Evolutionary conservation across 2,113 vertebrate genomes (phyloP), one percentile per base, ranked within the genome.

Genomic region (Gymnocephalus cernua): DNA sequence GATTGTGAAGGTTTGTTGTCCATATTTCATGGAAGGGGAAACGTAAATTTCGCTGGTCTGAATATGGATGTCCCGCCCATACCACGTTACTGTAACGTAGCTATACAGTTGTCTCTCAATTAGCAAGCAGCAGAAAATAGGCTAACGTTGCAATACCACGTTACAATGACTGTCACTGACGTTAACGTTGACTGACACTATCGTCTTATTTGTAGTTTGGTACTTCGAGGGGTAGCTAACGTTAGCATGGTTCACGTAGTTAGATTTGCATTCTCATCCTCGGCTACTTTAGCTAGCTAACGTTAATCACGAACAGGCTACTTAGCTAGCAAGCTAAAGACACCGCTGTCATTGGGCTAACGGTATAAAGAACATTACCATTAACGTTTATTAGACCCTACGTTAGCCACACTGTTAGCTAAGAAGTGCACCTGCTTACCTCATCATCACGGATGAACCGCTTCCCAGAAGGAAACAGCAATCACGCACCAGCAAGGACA

Each of bases 371-470:
- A 12, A 13, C 50, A 29, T 21, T 16, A 35, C 50, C 58, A 18
- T 68, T 27, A 32, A 68, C 47, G 63, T 69, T 29, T 67, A 82
- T 82, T 80, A 87, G 77, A n/a, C n/a, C 85, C 78, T 11, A 2
- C 15, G 65, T 77, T 84, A 90, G 88, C 85, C 59, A 38, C 75
- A 15, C 16, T 51, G 81, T 64, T 88, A 87, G 89, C 91, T 5
- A 74, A 72, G 62, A 68, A 85, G 65, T 27, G 70, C 77, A 90
- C 84, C 85, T 90, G 86, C 93, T 95, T 95, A 95, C 95, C 94
- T 95, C 93, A 93, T 91, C 91, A 89, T 76, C 90, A 83, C 80
- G 85, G 80, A 76, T 45, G 86, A 86, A 86, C 85, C 69, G 84
- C 89, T 86, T 80, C 82, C 84, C 78, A 32, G 68, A 85, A 41